Percentiles rank a stretch among this genome's conserved stretches.
Conservation (phyloP, 2,113 vertebrate genomes). For the Hystrix cristata region DNA sequence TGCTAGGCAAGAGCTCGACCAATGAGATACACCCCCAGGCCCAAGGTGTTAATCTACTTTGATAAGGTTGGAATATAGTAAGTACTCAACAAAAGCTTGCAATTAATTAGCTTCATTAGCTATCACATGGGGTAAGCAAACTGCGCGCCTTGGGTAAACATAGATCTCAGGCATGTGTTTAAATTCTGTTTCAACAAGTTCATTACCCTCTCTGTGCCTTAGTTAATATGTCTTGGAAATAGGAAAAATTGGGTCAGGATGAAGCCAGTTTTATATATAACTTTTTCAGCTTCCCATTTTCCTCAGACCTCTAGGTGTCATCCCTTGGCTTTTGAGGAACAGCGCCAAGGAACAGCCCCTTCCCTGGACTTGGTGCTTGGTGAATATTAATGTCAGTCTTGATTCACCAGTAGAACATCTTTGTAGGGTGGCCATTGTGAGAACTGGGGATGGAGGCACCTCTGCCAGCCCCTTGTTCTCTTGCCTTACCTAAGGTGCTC, state of each 20-base stretch:
- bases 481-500: slow-evolving; percentile 55
- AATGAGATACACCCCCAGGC: background rate
- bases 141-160: background rate
- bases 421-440: background rate
- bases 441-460: background rate
- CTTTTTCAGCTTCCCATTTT: background rate
- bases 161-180: background rate
- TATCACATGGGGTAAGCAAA: background rate
- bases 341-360: background rate
- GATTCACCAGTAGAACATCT: background rate
- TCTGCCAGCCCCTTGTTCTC: background rate
- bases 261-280: background rate
- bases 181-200: background rate
- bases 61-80: background rate
- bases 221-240: background rate
- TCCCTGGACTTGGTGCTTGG: background rate
- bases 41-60: background rate
- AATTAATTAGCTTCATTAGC: background rate
- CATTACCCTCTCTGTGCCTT: background rate
- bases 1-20: background rate
- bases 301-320: background rate
- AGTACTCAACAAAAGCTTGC: background rate
- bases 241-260: background rate
- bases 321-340: background rate
- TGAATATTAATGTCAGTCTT: background rate